Evolutionary conservation across 2,797 vertebrate genomes (phyloP).

Genomic region (Streptopelia turtur): DNA sequence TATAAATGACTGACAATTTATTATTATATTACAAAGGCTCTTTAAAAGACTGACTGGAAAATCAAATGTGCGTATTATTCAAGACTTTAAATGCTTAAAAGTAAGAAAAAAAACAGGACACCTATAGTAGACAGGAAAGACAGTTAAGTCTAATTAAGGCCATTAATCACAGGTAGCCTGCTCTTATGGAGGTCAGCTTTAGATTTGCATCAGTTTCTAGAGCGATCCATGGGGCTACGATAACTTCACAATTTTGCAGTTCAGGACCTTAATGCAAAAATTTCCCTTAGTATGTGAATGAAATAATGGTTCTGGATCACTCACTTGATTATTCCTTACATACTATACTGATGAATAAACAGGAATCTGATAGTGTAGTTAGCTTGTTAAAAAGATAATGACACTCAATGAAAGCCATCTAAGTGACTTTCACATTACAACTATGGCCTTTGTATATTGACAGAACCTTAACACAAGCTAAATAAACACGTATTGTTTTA

Average conservation of each 20-base stretch:
- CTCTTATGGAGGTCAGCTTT: rapidly evolving
- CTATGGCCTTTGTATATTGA: background rate
- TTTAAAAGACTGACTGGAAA: background rate
- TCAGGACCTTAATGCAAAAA: background rate
- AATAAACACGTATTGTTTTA: background rate
- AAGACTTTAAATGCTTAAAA: background rate
- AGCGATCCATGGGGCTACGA: background rate
- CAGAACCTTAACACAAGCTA: background rate
- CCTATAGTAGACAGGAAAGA: background rate
- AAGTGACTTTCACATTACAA: background rate
- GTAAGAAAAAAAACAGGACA: background rate
- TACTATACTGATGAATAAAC: background rate
- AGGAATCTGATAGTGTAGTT: background rate
- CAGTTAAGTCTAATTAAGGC: background rate
- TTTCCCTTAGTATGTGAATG: background rate
- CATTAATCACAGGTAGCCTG: background rate
- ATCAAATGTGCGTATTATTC: background rate
- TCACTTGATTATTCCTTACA: background rate
- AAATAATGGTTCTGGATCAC: background rate
- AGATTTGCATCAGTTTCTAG: background rate
- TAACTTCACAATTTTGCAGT: background rate
- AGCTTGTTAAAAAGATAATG: background rate
- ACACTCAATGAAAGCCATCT: background rate
- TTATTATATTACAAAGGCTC: background rate
- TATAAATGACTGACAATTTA: background rate